Conservation (phyloP, 2,888 invertebrate genomes). For the Tigriopus californicus region DNA sequence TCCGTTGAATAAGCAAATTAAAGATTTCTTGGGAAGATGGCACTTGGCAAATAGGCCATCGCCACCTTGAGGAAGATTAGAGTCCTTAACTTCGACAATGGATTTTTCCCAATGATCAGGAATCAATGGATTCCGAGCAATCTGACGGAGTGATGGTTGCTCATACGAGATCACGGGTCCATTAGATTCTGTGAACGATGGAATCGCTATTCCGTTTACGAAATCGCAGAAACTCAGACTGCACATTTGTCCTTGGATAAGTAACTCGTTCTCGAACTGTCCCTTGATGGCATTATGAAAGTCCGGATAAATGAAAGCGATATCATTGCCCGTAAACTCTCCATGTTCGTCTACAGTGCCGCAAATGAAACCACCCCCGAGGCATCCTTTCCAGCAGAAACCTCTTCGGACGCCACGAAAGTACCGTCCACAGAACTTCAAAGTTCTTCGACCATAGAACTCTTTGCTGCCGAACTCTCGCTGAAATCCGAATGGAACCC, state of each 20-base stretch:
- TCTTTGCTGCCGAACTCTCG: conserved; percentile 5
- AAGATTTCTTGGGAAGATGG: not conserved
- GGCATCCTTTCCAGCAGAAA: conserved; percentile 11
- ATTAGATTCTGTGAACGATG: not conserved
- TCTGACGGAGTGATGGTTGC: not conserved
- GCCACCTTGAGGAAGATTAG: conserved; percentile 14
- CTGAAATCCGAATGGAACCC: conserved; percentile 9
- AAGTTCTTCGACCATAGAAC: not conserved
- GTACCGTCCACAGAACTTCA: conserved; percentile 3
- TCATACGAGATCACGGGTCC: not conserved
- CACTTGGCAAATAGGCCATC: conserved; percentile 16
- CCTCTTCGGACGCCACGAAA: conserved; percentile 9
- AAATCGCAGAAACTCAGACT: not conserved
- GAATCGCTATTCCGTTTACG: not conserved
- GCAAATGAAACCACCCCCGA: conserved; percentile 6
- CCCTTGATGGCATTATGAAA: conserved; percentile 9
- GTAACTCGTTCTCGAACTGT: not conserved
- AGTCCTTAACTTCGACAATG: conserved; percentile 4
- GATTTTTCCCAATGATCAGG: conserved; percentile 5
- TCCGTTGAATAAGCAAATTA: conserved; percentile 11
- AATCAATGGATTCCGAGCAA: not conserved
- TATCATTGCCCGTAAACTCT: not conserved
- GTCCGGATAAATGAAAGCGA: conserved; percentile 10
- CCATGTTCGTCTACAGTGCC: conserved; percentile 3
- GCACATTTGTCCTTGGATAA: conserved; percentile 4